Percentiles rank a stretch among this genome's conserved stretches.
Conservation (phyloP, 2,113 vertebrate species). For the Larimichthys polyactis region DNA sequence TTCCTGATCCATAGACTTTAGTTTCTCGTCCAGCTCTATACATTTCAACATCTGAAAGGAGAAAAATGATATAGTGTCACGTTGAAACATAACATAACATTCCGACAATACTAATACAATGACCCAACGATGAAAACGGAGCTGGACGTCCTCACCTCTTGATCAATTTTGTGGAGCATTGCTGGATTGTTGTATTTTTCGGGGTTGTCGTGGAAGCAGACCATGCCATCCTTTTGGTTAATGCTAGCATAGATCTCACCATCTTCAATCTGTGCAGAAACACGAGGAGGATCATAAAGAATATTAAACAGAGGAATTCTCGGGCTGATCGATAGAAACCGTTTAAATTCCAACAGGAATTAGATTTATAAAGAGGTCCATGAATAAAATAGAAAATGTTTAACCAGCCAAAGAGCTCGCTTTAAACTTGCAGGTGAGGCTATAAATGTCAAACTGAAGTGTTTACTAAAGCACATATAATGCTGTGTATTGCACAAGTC, state of each 20-base stretch:
- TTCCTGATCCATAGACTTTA: conserved; percentile 99
- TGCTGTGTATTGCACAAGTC: not conserved
- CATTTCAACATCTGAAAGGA: conserved; percentile 95
- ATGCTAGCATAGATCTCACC: conserved; percentile 99
- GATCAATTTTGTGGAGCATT: conserved; percentile 99
- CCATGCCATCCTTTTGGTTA: conserved; percentile 99
- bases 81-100: too few relatives aligned
- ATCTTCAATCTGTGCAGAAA: conserved; percentile 93
- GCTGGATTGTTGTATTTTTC: conserved; percentile 99
- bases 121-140: not conserved
- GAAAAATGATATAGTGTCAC: not conserved
- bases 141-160: conserved; percentile 88
- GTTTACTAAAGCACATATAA: not conserved
- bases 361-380: not conserved
- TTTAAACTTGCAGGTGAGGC: not conserved
- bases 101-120: not conserved
- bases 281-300: not conserved
- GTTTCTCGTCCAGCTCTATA: conserved; percentile 98
- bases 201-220: conserved; percentile 99
- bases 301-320: not conserved
- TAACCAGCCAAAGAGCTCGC: not conserved
- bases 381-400: not conserved
- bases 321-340: not conserved
- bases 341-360: not conserved
- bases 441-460: not conserved